A percentile compares a stretch with the other conserved stretches of the same genome.
phyloP scores from a whole-genome alignment of 2,888 invertebrate genomes.

The Catocala fraxini region DNA sequence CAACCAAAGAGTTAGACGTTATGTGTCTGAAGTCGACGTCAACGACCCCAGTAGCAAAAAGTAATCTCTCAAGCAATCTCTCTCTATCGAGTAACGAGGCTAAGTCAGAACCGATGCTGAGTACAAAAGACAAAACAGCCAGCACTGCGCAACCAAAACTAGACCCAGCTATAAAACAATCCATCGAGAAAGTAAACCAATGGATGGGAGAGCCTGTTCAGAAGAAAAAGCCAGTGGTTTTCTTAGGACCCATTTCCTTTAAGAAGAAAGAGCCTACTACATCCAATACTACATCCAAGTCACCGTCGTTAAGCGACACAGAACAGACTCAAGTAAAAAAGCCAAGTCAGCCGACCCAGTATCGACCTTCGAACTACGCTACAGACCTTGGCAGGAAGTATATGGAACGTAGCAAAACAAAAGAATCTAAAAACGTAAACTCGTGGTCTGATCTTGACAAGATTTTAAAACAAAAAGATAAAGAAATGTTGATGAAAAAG shows the following conservation, averaged over 20 bases:
- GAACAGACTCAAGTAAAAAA: slow-evolving; percentile 24
- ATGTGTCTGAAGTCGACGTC: neutral
- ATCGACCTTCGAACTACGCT: slow-evolving; percentile 56
- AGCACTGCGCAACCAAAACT: slow-evolving; percentile 4
- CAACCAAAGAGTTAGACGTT: neutral
- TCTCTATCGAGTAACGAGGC: slow-evolving; percentile 3
- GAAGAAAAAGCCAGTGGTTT: slow-evolving; percentile 30
- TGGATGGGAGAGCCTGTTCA: slow-evolving; percentile 53
- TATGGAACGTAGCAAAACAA: slow-evolving; percentile 34
- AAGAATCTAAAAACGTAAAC: slow-evolving; percentile 5
- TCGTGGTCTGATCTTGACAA: slow-evolving; percentile 24
- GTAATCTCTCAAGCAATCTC: slow-evolving; percentile 1
- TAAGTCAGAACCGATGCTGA: slow-evolving; percentile 4
- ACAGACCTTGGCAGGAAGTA: slow-evolving; percentile 55
- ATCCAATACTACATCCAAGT: neutral
- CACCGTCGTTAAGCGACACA: slow-evolving; percentile 20
- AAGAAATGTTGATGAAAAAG: slow-evolving; percentile 25
- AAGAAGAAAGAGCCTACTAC: slow-evolving; percentile 52
- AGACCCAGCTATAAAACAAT: slow-evolving; percentile 50
- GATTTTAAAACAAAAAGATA: slow-evolving; percentile 50
- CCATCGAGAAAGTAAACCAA: slow-evolving; percentile 59
- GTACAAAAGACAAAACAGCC: neutral
- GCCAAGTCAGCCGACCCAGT: slow-evolving; percentile 21
- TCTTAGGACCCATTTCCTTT: slow-evolving; percentile 50
- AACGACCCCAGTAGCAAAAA: neutral